Base-by-base conservation (phyloP, 2,797 vertebrate species). In the Denticeps clupeoides region DNA sequence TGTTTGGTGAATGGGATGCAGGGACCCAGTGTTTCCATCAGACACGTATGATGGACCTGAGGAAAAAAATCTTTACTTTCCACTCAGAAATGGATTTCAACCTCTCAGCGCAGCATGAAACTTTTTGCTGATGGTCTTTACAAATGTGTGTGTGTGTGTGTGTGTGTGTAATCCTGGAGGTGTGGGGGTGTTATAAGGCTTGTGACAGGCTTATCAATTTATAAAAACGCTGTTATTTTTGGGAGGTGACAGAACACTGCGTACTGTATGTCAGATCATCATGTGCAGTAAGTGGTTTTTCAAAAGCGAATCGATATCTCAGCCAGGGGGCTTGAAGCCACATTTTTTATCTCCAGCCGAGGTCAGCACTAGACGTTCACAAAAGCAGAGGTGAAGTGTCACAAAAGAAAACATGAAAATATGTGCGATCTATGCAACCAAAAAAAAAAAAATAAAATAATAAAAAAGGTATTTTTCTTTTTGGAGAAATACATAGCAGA, bases 111-210 rank as follows among this genome's bases (percentile, higher is more conserved):
- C n/a, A n/a, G n/a, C n/a, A n/a, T n/a, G n/a, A n/a, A n/a, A n/a
- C n/a, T n/a, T n/a, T n/a, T n/a, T n/a, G n/a, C n/a, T n/a, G n/a
- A n/a, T n/a, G n/a, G n/a, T n/a, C n/a, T 2, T 3, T 19, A 25
- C 25, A n/a, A n/a, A 38, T 44, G 27, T 21, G 15, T 19, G 26
- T 19, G 35, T 31, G 12, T 22, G 23, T 26, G 38, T 11, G 38
- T 21, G 48, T 41, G 38, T 41, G 51, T 47, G 28, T 25, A 44
- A 21, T 38, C 18, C 35, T 22, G 47, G 40, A 25, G 22, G 28
- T 21, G 18, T 32, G 18, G n/a, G n/a, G 7, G 57, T 47, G 55
- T 46, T 48, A 10, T 15, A 37, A 29, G 6, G 5, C 4, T 37
- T 15, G 33, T 18, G 33, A 37, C 15, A 19, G 33, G 7, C 8